These are phyloP conservation scores for Palythoa caribaeorum DNA, from an alignment of 92 coral and sea anemone genomes.

Conservation along the genomic window DNA sequence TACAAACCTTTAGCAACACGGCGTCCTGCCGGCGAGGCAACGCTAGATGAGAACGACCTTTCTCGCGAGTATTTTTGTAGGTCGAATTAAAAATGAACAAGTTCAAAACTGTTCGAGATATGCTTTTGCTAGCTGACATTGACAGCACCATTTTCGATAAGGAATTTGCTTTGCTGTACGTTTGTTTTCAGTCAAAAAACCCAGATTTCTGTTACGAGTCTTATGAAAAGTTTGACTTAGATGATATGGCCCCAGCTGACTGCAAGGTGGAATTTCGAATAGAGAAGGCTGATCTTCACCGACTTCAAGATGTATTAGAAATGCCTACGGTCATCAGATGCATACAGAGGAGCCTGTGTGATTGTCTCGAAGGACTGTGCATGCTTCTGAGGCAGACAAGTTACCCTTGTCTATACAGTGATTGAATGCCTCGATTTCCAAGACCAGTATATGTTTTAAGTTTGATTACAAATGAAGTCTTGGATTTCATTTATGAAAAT, in stretches of 20 bases:
- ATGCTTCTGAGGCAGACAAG: not conserved
- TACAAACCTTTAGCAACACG: conserved; percentile 14
- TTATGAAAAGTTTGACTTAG: conserved; percentile 33
- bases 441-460: conserved; percentile 15
- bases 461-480: conserved; percentile 12
- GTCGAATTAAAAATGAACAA: conserved; percentile 40
- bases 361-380: conserved; percentile 22
- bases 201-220: conserved; percentile 50
- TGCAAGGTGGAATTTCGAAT: conserved; percentile 51
- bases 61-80: conserved; percentile 1
- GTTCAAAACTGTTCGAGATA: conserved; percentile 47
- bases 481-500: not conserved
- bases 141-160: conserved; percentile 23
- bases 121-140: conserved; percentile 46
- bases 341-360: conserved; percentile 15
- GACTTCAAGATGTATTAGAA: conserved; percentile 27
- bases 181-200: conserved; percentile 33
- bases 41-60: not conserved
- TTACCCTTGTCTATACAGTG: conserved; percentile 28
- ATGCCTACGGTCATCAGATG: not conserved
- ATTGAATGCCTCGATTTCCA: conserved; percentile 3
- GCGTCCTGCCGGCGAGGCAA: not conserved
- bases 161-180: conserved; percentile 37
- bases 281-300: conserved; percentile 45
- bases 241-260: conserved; percentile 36